Percentiles rank a stretch among this genome's conserved stretches.
phyloP scores from a whole-genome alignment of 1,140 invertebrate genomes.

The Spodoptera litura region DNA sequence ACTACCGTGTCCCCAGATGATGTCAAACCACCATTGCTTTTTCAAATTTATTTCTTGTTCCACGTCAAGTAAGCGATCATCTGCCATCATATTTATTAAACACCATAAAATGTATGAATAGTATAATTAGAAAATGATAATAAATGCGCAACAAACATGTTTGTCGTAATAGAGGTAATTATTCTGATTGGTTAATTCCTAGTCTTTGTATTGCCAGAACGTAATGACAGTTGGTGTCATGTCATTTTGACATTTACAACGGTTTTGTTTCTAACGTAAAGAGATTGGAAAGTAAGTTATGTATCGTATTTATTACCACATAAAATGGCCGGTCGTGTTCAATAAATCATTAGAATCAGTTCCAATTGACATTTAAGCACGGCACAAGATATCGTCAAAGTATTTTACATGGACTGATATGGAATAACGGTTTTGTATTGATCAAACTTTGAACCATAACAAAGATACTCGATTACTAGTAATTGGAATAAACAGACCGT shows the following conservation, averaged over 20 bases:
- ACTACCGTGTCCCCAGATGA: too few relatives aligned
- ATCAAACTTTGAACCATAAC: not conserved
- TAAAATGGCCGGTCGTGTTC: not conserved
- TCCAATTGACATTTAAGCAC: not conserved
- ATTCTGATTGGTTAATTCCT: slow-evolving; percentile 21
- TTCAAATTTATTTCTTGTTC: too few relatives aligned
- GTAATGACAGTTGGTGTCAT: slow-evolving; percentile 11
- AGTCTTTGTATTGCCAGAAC: not conserved
- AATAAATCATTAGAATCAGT: slow-evolving; percentile 15
- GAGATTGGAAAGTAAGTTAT: slow-evolving; percentile 7
- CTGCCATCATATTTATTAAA: too few relatives aligned
- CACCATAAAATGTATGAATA: too few relatives aligned
- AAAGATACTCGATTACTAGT: not conserved
- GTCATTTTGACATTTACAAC: slow-evolving; percentile 2
- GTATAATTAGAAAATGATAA: too few relatives aligned
- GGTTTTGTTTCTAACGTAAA: not conserved
- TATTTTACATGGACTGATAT: not conserved
- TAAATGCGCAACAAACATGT: not conserved
- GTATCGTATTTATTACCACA: not conserved
- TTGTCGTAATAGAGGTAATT: slow-evolving; percentile 20
- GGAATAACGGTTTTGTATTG: not conserved
- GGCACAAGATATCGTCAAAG: not conserved
- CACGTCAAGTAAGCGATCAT: too few relatives aligned
- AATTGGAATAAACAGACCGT: not conserved
- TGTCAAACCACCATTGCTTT: too few relatives aligned